Base-by-base conservation (phyloP, 1,140 invertebrate species). In the Sipha flava region DNA sequence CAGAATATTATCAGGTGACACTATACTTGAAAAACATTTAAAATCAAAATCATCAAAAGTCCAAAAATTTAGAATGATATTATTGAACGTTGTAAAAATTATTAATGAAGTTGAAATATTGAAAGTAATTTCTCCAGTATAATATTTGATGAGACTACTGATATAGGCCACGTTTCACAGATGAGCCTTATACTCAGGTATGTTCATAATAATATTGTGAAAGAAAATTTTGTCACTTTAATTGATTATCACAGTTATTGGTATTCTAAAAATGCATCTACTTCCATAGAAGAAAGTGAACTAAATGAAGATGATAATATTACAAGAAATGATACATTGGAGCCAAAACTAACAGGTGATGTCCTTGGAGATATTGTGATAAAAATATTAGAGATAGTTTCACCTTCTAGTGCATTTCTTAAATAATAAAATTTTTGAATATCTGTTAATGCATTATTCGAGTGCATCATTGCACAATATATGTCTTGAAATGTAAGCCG, bases 111-210 rank as follows among this genome's bases (percentile, higher is more conserved):
- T 80, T 4, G 43, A 34, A n/a, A n/a, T n/a, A n/a, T n/a, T 23
- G 29, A 80, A 34, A 37, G 54, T 6, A 37, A 45, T 10, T 64
- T 47, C 62, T 47, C 31, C 40, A 66, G 54, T 14, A 45, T 80
- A 54, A 14, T 34, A 64, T 23, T 66, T 21, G 79, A 80, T 66
- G 59, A 80, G n/a, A n/a, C n/a, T n/a, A n/a, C n/a, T n/a, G n/a
- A n/a, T n/a, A n/a, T n/a, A n/a, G n/a, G n/a, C n/a, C 57, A 62
- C 6, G 62, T 34, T 66, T 40, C 57, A 45, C 79, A 66, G 31
- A 37, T 47, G 12, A 34, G 23, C 12, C 10, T 64, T 9, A 66
- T 45, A 37, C n/a, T 80, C 66, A 73, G 47, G 23, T 49, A 49
- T n/a, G n/a, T n/a, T n/a, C n/a, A n/a, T n/a, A n/a, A n/a, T n/a